Conservation (phyloP, 2,113 vertebrate species). For the Apteryx mantelli region DNA sequence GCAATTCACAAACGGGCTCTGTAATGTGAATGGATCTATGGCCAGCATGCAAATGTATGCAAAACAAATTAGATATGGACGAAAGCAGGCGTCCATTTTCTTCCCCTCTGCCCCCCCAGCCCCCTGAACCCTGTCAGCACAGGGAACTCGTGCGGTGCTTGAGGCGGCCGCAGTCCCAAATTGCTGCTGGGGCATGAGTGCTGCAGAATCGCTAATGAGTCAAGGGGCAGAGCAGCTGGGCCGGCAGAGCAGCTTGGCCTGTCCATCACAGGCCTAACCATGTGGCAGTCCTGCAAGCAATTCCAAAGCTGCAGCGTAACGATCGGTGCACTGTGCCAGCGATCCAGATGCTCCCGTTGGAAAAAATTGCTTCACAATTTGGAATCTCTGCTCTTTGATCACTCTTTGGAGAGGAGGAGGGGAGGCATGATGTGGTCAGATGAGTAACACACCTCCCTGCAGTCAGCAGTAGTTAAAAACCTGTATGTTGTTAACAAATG, state of each 20-base stretch:
- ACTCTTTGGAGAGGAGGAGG: slow-evolving; percentile 65
- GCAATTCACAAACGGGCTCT: background rate
- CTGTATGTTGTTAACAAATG: slow-evolving; percentile 11
- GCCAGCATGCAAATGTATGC: slow-evolving; percentile 63
- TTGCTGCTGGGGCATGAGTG: background rate
- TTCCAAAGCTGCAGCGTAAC: slow-evolving; percentile 54
- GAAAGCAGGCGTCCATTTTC: slow-evolving; percentile 15
- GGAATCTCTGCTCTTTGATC: slow-evolving; percentile 78
- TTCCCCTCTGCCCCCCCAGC: background rate
- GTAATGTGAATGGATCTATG: background rate
- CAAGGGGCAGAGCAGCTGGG: slow-evolving; percentile 64
- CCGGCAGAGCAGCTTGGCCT: slow-evolving; percentile 26
- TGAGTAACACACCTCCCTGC: slow-evolving; percentile 54
- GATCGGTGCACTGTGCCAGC: slow-evolving; percentile 50
- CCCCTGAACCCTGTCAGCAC: background rate
- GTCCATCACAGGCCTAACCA: slow-evolving; percentile 53
- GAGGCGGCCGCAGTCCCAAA: background rate
- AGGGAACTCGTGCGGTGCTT: background rate
- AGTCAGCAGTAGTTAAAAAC: slow-evolving; percentile 57
- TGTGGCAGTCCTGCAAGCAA: slow-evolving; percentile 70
- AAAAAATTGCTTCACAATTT: slow-evolving; percentile 81
- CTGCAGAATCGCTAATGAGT: background rate
- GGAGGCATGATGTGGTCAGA: slow-evolving; percentile 54
- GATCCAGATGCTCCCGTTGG: slow-evolving; percentile 79
- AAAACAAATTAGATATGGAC: slow-evolving; percentile 13